Percentiles rank a stretch among this genome's conserved stretches.
These are phyloP conservation scores for Meteorus cinctellus DNA, from an alignment of 2,888 invertebrate genomes.

Conservation along the genomic window DNA sequence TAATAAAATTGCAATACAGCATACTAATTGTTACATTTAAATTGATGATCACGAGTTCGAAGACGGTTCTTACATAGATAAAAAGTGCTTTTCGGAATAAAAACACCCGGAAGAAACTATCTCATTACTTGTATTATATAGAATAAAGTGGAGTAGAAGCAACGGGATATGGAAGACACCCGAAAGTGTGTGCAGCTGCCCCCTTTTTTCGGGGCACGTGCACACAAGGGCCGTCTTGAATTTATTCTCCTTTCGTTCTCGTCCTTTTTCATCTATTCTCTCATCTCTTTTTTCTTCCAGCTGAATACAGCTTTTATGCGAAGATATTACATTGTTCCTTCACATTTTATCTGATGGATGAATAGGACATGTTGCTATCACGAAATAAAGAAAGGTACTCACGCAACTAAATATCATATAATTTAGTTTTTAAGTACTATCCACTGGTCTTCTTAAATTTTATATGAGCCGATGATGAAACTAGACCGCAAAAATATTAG, in stretches of 20 bases:
- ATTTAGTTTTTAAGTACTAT: neutral
- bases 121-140: slow-evolving; percentile 52
- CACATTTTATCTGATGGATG: slow-evolving; percentile 54
- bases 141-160: slow-evolving; percentile 36
- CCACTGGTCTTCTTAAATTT: neutral
- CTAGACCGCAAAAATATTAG: neutral
- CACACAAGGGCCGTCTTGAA: slow-evolving; percentile 42
- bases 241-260: neutral
- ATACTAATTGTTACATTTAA: neutral
- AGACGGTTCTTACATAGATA: neutral
- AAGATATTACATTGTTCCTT: slow-evolving; percentile 32
- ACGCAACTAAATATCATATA: neutral
- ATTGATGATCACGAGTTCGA: slow-evolving; percentile 3
- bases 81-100: neutral
- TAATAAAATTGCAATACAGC: neutral
- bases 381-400: slow-evolving; percentile 24
- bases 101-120: slow-evolving; percentile 60
- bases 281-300: slow-evolving; percentile 32
- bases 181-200: slow-evolving; percentile 62
- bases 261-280: neutral
- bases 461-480: no score
- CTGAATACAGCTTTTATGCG: neutral
- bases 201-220: slow-evolving; percentile 61
- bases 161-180: slow-evolving; percentile 39
- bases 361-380: slow-evolving; percentile 23